A percentile compares a stretch with the other conserved stretches of the same genome.
Evolutionary conservation across 2,113 vertebrate species (phyloP).

Genomic region (Rhodinocichla rosea): DNA sequence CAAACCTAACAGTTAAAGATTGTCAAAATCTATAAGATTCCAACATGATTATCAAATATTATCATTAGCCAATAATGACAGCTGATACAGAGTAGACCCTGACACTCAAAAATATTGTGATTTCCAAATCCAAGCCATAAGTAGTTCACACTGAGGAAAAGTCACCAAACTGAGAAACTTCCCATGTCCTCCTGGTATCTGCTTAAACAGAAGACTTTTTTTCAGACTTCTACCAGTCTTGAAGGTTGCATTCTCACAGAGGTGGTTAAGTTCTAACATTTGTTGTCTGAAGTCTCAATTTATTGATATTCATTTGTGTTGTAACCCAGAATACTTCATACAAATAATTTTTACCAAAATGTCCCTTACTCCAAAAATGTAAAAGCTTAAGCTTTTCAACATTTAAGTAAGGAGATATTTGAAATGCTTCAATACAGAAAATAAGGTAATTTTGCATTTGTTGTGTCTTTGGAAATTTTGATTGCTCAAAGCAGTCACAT

Average conservation of each 20-base stretch:
- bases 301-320: background rate
- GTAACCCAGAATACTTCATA: background rate
- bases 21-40: conserved; percentile 62
- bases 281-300: background rate
- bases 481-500: background rate
- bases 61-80: conserved; percentile 61
- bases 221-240: background rate
- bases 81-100: conserved; percentile 39
- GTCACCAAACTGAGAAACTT: conserved; percentile 26
- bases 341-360: background rate
- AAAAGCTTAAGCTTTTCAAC: background rate
- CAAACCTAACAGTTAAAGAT: conserved; percentile 52
- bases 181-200: background rate
- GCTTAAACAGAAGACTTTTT: background rate
- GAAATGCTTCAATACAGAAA: background rate
- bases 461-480: background rate
- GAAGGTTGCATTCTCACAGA: background rate
- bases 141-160: background rate
- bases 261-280: background rate
- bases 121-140: conserved; percentile 13
- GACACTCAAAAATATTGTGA: conserved; percentile 38
- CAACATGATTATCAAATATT: conserved; percentile 51
- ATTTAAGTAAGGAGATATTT: background rate
- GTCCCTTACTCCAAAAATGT: background rate
- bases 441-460: background rate